These are phyloP conservation scores for Drosophila macrospina DNA, from an alignment of 2,888 invertebrate species.

Conservation along the genomic window DNA sequence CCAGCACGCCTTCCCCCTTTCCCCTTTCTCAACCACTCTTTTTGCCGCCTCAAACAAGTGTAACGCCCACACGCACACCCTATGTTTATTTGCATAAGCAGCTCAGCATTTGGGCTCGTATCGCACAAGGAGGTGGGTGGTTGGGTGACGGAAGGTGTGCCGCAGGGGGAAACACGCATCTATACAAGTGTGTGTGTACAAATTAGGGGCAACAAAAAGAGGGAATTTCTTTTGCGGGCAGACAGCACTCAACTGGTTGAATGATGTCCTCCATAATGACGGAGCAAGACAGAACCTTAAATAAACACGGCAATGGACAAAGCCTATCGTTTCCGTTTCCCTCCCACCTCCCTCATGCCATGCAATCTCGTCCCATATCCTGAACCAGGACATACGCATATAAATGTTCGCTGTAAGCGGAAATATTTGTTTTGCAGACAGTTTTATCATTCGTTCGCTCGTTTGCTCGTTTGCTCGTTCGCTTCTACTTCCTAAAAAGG, in stretches of 20 bases:
- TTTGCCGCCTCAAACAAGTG: background rate
- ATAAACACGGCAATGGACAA: conserved; percentile 37
- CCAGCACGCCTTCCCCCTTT: background rate
- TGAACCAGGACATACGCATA: conserved; percentile 5
- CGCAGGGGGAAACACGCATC: conserved; percentile 21
- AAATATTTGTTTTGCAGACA: conserved; percentile 77
- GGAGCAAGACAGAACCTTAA: conserved; percentile 48
- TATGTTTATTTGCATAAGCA: conserved; percentile 78
- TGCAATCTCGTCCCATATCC: background rate
- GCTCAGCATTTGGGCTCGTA: conserved; percentile 48
- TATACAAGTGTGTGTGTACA: conserved; percentile 60
- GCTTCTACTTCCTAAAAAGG: background rate
- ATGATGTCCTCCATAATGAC: conserved; percentile 78
- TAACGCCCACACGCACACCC: conserved; percentile 42
- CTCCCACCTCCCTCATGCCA: background rate
- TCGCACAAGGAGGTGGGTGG: background rate
- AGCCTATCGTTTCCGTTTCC: conserved; percentile 32
- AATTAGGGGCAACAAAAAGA: conserved; percentile 62
- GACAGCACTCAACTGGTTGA: conserved; percentile 73
- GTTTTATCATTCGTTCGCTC: conserved; percentile 67
- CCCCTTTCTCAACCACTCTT: background rate
- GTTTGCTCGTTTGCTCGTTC: too few relatives aligned
- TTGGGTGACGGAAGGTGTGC: background rate
- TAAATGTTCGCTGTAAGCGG: conserved; percentile 49
- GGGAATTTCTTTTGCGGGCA: conserved; percentile 34